These are phyloP conservation scores for Caenorhabditis latens DNA, from an alignment of 1,140 invertebrate genomes.

Conservation along the genomic window DNA sequence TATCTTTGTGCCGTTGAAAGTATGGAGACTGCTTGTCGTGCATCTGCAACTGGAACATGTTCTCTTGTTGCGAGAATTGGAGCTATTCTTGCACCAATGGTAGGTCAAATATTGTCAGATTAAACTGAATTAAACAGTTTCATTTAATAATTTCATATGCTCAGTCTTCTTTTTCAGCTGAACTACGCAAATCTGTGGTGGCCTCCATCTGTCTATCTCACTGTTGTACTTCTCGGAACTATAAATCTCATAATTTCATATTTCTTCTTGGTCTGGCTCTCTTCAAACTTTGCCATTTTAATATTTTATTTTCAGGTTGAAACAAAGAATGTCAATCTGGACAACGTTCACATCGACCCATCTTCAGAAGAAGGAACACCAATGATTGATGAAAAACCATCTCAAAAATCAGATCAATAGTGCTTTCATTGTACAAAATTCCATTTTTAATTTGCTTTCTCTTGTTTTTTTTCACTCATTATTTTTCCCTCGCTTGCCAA, in stretches of 20 bases:
- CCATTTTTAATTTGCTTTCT: background rate
- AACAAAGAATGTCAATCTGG: slow-evolving; percentile 73
- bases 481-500: background rate
- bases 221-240: slow-evolving; percentile 71
- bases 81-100: slow-evolving; percentile 72
- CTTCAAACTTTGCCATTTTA: background rate
- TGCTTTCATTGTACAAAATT: slow-evolving; percentile 52
- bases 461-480: background rate
- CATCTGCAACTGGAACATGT: slow-evolving; percentile 72
- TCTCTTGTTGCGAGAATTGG: slow-evolving; percentile 75
- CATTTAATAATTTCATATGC: background rate
- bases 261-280: slow-evolving; percentile 67
- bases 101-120: slow-evolving; percentile 45
- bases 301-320: slow-evolving; percentile 66
- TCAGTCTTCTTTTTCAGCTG: slow-evolving; percentile 66
- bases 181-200: slow-evolving; percentile 73
- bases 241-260: slow-evolving; percentile 75
- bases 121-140: no score
- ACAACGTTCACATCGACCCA: slow-evolving; percentile 67
- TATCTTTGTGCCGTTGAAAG: slow-evolving; percentile 74
- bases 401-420: slow-evolving; percentile 22
- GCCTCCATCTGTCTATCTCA: slow-evolving; percentile 75
- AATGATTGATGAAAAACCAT: slow-evolving; percentile 57
- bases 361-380: slow-evolving; percentile 60
- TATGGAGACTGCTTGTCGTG: slow-evolving; percentile 72